Evolutionary conservation across 2,113 vertebrate species (phyloP), one percentile per base, ranked within the genome.

Genomic region (Macquaria ambigua): DNA sequence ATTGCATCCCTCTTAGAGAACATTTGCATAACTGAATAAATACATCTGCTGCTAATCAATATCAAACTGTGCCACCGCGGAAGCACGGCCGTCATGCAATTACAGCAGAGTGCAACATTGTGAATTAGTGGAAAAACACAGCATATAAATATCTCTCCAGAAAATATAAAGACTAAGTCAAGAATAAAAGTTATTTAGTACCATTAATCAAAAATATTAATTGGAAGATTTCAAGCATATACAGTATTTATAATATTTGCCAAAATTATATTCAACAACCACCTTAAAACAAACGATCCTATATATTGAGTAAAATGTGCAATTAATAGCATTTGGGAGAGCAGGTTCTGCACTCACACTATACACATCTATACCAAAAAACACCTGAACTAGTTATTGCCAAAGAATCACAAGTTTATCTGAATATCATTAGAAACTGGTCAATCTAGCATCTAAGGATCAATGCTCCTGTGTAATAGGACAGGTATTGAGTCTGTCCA

Each of bases 21-120:
- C 78, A 87, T 88, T 93, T 95, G 92, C 93, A 96, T 93, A 94
- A 90, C 20, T 87, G 82, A 94, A 96, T 95, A 95, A 94, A 95
- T 95, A 95, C 93, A 92, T 93, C 90, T 93, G 91, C 92, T 90
- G 91, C 75, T 74, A 69, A 87, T 87, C 63, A 31, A 83, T 80
- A 86, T 95, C 91, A 91, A 91, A 95, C 86, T 39, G 88, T 71
- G 83, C 74, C 39, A 55, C 28, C 67, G 64, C 43, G 52, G 41
- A 73, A 79, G 69, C 92, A 87, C 92, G 16, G 86, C 88, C 84
- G 43, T 93, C 90, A 94, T 93, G 79, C 82, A 90, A 86, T 74
- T 68, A 85, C 86, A 93, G 89, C 92, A 92, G 86, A 90, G 79
- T 79, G 85, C 87, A 92, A 82, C 64, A 73, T 50, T 62, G 52